Percentiles rank a stretch among this genome's conserved stretches.
These are phyloP conservation scores for Manacus vitellinus DNA, from an alignment of 2,113 vertebrate genomes.

Conservation along the genomic window DNA sequence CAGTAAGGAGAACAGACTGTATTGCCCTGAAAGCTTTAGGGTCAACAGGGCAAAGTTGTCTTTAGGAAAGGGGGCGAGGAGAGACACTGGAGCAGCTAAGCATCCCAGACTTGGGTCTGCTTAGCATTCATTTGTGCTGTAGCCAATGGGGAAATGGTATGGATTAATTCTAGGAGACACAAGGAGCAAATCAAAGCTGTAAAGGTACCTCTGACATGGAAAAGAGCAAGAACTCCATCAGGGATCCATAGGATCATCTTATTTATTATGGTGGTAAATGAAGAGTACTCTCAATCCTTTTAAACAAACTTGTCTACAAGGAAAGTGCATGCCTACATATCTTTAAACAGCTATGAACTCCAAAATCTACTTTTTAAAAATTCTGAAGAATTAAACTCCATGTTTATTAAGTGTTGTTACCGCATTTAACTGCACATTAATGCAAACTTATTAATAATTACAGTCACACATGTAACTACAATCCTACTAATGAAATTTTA, in stretches of 20 bases:
- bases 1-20: not conserved
- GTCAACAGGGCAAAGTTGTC: not conserved
- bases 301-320: not conserved
- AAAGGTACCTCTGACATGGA: rapidly evolving
- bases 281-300: not conserved
- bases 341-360: not conserved
- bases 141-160: not conserved
- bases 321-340: not conserved
- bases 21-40: not conserved
- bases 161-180: not conserved
- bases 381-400: not conserved
- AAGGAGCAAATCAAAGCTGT: not conserved
- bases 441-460: not conserved
- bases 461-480: not conserved
- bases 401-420: not conserved
- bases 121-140: not conserved
- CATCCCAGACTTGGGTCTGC: not conserved
- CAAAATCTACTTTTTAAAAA: not conserved
- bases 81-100: not conserved
- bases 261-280: not conserved
- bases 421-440: not conserved
- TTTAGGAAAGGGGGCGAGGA: not conserved
- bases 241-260: not conserved
- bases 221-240: not conserved
- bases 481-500: not conserved